Evolutionary conservation across 2,113 vertebrate species (phyloP).

Genomic region (Siphamia tubifer): DNA sequence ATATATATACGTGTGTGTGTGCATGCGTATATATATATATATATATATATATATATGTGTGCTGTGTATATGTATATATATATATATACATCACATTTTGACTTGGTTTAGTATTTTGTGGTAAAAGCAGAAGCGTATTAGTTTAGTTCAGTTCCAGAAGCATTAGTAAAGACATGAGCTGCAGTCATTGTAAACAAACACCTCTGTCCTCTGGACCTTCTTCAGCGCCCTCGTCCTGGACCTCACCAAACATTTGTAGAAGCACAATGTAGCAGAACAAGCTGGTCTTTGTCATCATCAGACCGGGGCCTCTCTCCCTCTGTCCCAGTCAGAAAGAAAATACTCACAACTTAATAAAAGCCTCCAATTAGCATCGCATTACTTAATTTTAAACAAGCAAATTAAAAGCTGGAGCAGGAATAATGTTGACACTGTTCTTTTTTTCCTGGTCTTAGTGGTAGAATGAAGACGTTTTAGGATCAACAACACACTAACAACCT

Average conservation of each 20-base stretch:
- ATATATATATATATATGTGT: too few species aligned
- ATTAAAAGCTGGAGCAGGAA: not conserved
- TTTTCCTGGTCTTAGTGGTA: too few species aligned
- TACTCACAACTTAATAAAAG: not conserved
- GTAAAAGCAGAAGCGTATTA: too few species aligned
- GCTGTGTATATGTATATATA: too few species aligned
- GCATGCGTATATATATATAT: too few species aligned
- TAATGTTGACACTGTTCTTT: not conserved
- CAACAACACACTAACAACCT: too few species aligned
- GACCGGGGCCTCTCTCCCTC: conserved; percentile 46
- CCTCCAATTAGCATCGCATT: not conserved
- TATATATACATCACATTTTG: too few species aligned
- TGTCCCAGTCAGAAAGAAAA: conserved; percentile 5
- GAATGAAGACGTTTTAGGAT: too few species aligned
- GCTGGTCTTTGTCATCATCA: conserved; percentile 60
- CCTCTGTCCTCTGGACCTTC: not conserved
- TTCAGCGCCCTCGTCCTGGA: conserved; percentile 18
- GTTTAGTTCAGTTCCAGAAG: too few species aligned
- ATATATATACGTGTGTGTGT: too few species aligned
- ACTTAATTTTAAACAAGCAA: not conserved
- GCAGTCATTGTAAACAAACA: conserved; percentile 25
- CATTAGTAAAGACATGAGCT: too few species aligned
- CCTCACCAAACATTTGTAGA: conserved; percentile 48
- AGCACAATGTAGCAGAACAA: conserved; percentile 60
- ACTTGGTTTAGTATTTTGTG: too few species aligned